phyloP scores from a whole-genome alignment of 35 echinoderm and acorn worm genomes.

The Apostichopus californicus region DNA sequence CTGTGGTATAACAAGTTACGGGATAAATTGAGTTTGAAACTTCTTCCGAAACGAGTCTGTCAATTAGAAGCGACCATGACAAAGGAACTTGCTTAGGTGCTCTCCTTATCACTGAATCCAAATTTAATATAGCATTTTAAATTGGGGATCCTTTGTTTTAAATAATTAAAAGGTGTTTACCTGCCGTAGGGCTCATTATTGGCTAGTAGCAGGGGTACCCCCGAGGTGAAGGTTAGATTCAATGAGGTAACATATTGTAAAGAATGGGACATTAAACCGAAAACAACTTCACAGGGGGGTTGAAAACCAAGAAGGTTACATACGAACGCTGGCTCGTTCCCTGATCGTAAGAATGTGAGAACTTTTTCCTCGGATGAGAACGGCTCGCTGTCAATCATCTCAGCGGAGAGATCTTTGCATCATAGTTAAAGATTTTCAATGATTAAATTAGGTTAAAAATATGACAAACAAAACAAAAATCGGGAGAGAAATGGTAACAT shows the following conservation, averaged over 20 bases:
- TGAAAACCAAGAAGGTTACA: no score
- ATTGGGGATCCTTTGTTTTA: conserved; percentile 26
- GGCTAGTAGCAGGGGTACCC: background rate
- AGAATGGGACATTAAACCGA: no score
- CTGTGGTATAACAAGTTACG: background rate
- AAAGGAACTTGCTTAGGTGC: background rate
- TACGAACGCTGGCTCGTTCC: no score
- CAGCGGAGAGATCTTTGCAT: no score
- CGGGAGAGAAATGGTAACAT: no score
- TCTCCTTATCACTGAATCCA: conserved; percentile 25
- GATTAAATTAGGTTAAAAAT: no score
- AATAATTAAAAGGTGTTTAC: conserved; percentile 30
- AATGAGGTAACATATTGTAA: background rate
- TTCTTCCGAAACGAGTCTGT: background rate
- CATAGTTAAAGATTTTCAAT: no score
- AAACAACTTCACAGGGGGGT: no score
- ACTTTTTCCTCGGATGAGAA: no score
- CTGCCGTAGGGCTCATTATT: conserved; percentile 20
- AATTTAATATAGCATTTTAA: conserved; percentile 50
- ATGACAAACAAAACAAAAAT: no score
- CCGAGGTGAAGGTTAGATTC: conserved; percentile 26
- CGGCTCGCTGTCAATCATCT: no score
- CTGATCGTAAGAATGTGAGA: no score
- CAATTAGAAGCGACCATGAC: background rate
- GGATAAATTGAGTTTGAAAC: conserved; percentile 24